Percentiles rank a stretch among this genome's conserved stretches.
phyloP scores from a whole-genome alignment of 2,888 invertebrate genomes.

The Platycheirus rosarum region DNA sequence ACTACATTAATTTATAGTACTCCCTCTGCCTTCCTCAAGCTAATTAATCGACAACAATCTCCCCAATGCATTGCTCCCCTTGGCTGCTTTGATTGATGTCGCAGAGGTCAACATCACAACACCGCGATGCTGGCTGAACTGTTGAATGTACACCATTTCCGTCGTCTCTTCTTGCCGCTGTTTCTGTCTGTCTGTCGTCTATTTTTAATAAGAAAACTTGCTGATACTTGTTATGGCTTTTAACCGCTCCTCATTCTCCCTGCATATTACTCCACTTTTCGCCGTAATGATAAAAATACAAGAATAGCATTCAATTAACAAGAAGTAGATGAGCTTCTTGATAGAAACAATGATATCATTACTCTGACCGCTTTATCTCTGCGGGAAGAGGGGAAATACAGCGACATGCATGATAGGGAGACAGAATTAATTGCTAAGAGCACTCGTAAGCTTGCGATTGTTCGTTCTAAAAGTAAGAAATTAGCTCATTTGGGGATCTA shows the following conservation, averaged over 20 bases:
- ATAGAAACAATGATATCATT: slow-evolving; percentile 52
- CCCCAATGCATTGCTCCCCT: slow-evolving; percentile 11
- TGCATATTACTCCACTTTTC: slow-evolving; percentile 12
- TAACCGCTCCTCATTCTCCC: slow-evolving; percentile 1
- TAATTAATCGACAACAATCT: slow-evolving; percentile 38
- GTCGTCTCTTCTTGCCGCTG: neutral
- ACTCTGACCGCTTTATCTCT: slow-evolving; percentile 25
- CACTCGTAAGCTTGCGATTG: neutral
- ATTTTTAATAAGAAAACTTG: slow-evolving; percentile 14
- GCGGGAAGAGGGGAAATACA: neutral
- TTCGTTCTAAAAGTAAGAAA: slow-evolving; percentile 20
- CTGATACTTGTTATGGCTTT: slow-evolving; percentile 49
- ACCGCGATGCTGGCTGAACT: slow-evolving; percentile 32
- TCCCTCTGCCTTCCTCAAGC: slow-evolving; percentile 1
- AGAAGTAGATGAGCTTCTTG: slow-evolving; percentile 44
- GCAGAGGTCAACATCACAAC: slow-evolving; percentile 44
- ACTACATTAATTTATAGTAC: slow-evolving; percentile 27
- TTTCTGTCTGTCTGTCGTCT: slow-evolving; percentile 5
- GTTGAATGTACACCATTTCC: slow-evolving; percentile 49
- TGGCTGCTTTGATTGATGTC: slow-evolving; percentile 60
- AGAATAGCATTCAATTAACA: slow-evolving; percentile 37
- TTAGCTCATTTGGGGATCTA: slow-evolving; percentile 17
- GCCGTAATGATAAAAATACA: slow-evolving; percentile 13
- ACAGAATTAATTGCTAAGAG: slow-evolving; percentile 24
- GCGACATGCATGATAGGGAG: slow-evolving; percentile 14